Evolutionary conservation across 1,140 invertebrate species (phyloP), one percentile per base, ranked within the genome.

Genomic region (Procambarus virginalis): DNA sequence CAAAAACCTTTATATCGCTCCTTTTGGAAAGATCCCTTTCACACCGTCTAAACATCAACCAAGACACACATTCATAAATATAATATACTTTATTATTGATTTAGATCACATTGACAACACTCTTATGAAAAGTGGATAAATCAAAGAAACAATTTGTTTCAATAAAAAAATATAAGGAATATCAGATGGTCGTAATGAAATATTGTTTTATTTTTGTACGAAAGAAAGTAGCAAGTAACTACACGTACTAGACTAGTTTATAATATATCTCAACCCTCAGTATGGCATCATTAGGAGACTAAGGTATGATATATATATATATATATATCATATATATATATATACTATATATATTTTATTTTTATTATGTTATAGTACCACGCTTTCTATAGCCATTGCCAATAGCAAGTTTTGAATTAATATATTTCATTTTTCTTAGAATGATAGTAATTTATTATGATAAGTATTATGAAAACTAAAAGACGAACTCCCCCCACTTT

Each of bases 71-170:
- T n/a, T 20, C 22, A 20, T 20, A 73, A 34, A 0, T 1, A 17
- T 68, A 68, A 73, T 6, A 73, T 6, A 73, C n/a, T 8, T 22
- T 12, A 55, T 55, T 9, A 55, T 73, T 73, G 22, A 8, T 73
- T 73, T 34, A 73, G 68, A 73, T 3, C 68, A 73, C 68, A 73
- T 73, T n/a, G 68, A 73, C 68, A 73, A 73, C 68, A 73, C n/a
- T 22, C 34, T 73, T 17, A 73, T n/a, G 51, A 34, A n/a, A 73
- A 73, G n/a, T 34, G 3, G 68, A 73, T 34, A 34, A 70, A 70
- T 22, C 4, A 34, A 73, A 5, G 34, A 34, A 73, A 73, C 4
- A 34, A 34, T 45, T 3, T 73, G 64, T 68, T 14, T 68, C 5
- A 73, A 34, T 20, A 73, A 34, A 73, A 73, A 73, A 20, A 73